Conservation (phyloP, 2,888 invertebrate genomes). For the Masnerella sp. region DNA sequence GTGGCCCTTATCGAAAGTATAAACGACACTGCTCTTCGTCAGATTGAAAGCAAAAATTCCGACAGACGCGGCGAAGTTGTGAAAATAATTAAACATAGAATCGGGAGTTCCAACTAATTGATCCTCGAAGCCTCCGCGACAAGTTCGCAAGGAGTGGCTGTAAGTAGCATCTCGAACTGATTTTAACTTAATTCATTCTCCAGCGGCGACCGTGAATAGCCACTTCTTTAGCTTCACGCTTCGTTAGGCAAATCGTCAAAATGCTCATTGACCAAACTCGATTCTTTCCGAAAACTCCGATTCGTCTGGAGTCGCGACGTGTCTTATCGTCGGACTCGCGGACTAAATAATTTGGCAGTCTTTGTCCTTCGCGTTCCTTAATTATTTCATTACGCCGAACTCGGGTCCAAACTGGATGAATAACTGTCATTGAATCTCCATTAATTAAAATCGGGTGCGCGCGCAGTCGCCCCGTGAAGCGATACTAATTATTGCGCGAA, state of each 20-base stretch:
- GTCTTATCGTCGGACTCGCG: slow-evolving; percentile 49
- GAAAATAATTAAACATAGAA: slow-evolving; percentile 50
- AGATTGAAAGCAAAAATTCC: slow-evolving; percentile 2
- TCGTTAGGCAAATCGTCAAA: slow-evolving; percentile 61
- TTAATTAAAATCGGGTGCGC: slow-evolving; percentile 33
- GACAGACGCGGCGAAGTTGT: slow-evolving; percentile 3
- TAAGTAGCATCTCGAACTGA: slow-evolving; percentile 63
- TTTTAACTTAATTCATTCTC: slow-evolving; percentile 68
- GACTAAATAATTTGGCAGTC: slow-evolving; percentile 48
- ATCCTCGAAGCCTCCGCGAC: slow-evolving; percentile 51
- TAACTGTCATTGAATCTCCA: slow-evolving; percentile 26
- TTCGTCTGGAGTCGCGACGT: slow-evolving; percentile 28
- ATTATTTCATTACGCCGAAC: slow-evolving; percentile 37
- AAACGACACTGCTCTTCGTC: neutral
- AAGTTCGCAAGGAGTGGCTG: slow-evolving; percentile 42
- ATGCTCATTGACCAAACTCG: slow-evolving; percentile 55
- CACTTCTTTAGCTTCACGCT: slow-evolving; percentile 57
- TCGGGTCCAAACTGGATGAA: slow-evolving; percentile 32
- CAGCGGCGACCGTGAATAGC: slow-evolving; percentile 45
- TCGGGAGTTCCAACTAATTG: slow-evolving; percentile 52
- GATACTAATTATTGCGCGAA: slow-evolving; percentile 18
- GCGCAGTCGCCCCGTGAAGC: too few species aligned
- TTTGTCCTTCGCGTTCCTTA: slow-evolving; percentile 20
- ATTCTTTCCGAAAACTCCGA: slow-evolving; percentile 37
- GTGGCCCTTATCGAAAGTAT: neutral